phyloP scores from a whole-genome alignment of 2,797 vertebrate species.

The Parambassis ranga region DNA sequence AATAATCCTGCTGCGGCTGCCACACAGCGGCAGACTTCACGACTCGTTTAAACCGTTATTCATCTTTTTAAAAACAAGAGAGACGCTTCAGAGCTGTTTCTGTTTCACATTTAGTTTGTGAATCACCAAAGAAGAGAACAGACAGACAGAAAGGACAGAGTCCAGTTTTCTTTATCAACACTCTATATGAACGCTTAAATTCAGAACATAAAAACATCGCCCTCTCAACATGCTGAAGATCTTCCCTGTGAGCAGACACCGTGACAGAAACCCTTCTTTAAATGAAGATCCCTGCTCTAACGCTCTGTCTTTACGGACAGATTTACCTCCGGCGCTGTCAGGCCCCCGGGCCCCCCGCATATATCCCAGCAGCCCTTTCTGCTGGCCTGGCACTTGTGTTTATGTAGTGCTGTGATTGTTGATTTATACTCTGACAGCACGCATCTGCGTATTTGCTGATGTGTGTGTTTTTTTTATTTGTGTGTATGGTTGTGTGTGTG shows the following conservation, averaged over 20 bases:
- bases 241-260: too few species aligned
- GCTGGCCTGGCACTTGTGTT: slow-evolving; percentile 80
- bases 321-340: slow-evolving; percentile 57
- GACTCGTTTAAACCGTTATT: too few species aligned
- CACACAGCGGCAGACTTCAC: slow-evolving; percentile 5
- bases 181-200: too few species aligned
- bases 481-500: slow-evolving; percentile 18
- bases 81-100: too few species aligned
- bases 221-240: too few species aligned
- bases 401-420: slow-evolving; percentile 79
- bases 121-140: too few species aligned
- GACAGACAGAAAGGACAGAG: too few species aligned
- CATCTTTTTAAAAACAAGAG: too few species aligned
- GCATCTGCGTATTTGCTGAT: slow-evolving; percentile 81
- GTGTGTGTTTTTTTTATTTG: slow-evolving; percentile 58
- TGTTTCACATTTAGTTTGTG: too few species aligned
- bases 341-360: slow-evolving; percentile 30
- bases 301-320: slow-evolving; percentile 19
- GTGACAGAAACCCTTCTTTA: slow-evolving; percentile 27
- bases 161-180: too few species aligned
- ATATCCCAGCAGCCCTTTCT: slow-evolving; percentile 71
- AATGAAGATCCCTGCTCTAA: slow-evolving; percentile 54
- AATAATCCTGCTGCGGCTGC: slow-evolving; percentile 8
- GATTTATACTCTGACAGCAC: slow-evolving; percentile 83
- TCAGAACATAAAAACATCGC: too few species aligned